Evolutionary conservation across 1,140 invertebrate genomes (phyloP), one percentile per base, ranked within the genome.

Genomic region (Brachionus manjavacas): DNA sequence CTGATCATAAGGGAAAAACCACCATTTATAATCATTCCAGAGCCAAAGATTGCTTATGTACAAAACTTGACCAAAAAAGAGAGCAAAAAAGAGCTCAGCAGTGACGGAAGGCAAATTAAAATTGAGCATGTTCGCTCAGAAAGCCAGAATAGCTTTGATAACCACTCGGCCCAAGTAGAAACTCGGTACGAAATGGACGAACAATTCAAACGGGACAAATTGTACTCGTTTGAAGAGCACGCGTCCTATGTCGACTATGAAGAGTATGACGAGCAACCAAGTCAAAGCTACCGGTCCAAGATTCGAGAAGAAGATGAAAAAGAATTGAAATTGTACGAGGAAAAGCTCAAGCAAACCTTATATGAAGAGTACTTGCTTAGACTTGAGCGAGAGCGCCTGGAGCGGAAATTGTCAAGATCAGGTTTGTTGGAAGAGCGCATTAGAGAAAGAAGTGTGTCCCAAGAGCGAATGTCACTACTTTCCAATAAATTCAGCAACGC

Each of bases 331-430:
- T 23, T 81, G 20, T 60, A 81, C 20, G 79, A 81, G 31, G 79
- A 81, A 68, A 60, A 68, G 43, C 31, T 81, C 4, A 81, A 81
- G 16, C 52, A 81, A 64, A 81, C 79, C 39, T 46, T 81, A 3
- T 81, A 81, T 16, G 79, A 81, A 81, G 79, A 81, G 52, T 81
- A 81, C 35, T 46, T 81, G 60, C 31, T 81, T 4, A 60, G 79
- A 64, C 39, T 81, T 14, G 79, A 81, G 39, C 16, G 79, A 81
- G 52, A 81, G 25, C 4, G 79, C 20, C 28, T 81, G 0, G 79
- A 81, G n/a, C 11, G 41, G 6, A 81, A 81, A 68, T 81, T 81
- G n/a, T 81, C 79, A 8, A 68, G 39, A 64, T 64, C 52, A 4
- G 79, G 79, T n/a, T 16, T 81, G 11, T 41, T 81, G 14, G 79